A percentile compares a stretch with the other conserved stretches of the same genome.
Conservation (phyloP, 2,797 vertebrate genomes). For the Gymnoscopelus braueri region DNA sequence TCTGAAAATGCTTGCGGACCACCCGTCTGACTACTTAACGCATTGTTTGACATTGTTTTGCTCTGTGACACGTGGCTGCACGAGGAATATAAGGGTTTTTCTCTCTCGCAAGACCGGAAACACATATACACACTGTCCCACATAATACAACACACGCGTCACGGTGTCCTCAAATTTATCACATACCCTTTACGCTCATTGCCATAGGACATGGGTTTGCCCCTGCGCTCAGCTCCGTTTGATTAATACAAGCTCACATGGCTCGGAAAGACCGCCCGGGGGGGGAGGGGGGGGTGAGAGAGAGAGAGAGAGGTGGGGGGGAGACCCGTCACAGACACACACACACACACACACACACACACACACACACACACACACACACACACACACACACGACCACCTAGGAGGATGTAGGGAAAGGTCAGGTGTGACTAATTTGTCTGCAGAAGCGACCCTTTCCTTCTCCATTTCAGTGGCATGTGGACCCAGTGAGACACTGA, state of each 20-base stretch:
- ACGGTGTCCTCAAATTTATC: constrained; percentile 42
- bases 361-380: constrained; percentile 11
- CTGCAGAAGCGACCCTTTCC: background rate
- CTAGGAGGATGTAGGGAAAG: constrained; percentile 27
- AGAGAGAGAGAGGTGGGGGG: constrained; percentile 9
- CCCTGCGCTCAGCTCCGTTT: constrained; percentile 57
- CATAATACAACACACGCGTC: constrained; percentile 18
- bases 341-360: constrained; percentile 21
- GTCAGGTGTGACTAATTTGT: constrained; percentile 27
- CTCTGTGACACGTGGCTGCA: too few relatives aligned
- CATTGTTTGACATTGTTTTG: too few relatives aligned
- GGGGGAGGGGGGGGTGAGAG: constrained; percentile 20
- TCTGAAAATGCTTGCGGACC: too few relatives aligned
- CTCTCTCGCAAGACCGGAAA: too few relatives aligned
- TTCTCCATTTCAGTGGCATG: background rate
- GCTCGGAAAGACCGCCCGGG: constrained; percentile 40
- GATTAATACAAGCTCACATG: constrained; percentile 59
- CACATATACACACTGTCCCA: too few relatives aligned
- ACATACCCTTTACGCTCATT: constrained; percentile 54
- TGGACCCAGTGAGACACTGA: too few relatives aligned
- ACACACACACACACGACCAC: constrained; percentile 18
- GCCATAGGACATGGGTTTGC: constrained; percentile 62
- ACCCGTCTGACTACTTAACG: too few relatives aligned
- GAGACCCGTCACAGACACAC: too few relatives aligned
- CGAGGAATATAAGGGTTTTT: too few relatives aligned